phyloP scores from a whole-genome alignment of 1,140 invertebrate genomes.

The Heliothis subflexa region DNA sequence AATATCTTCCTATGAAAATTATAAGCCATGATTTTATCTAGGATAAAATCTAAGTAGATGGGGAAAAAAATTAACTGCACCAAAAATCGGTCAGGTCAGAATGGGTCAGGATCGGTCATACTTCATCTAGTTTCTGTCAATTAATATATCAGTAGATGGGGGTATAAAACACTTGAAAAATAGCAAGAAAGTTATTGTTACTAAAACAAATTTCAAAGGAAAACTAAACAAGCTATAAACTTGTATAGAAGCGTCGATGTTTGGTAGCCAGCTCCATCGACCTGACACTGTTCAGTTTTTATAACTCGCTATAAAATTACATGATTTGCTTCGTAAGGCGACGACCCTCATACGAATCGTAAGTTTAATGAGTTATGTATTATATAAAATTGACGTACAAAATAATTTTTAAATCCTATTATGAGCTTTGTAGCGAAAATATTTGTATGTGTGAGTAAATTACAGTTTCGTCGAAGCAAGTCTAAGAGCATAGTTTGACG shows the following conservation, averaged over 20 bases:
- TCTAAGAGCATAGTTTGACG: slow-evolving; percentile 16
- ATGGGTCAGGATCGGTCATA: too few relatives aligned
- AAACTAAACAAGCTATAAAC: neutral
- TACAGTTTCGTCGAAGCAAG: slow-evolving; percentile 25
- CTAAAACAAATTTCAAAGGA: neutral
- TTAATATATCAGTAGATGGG: too few relatives aligned
- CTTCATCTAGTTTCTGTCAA: too few relatives aligned
- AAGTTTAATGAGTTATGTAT: slow-evolving; percentile 58
- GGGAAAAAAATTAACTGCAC: too few relatives aligned
- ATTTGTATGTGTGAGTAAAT: slow-evolving; percentile 26
- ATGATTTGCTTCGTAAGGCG: slow-evolving; percentile 59
- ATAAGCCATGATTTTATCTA: neutral
- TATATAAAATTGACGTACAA: slow-evolving; percentile 57
- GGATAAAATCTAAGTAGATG: neutral
- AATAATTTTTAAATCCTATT: slow-evolving; percentile 62
- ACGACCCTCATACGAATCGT: slow-evolving; percentile 54
- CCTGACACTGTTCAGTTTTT: slow-evolving; percentile 58
- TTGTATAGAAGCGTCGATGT: slow-evolving; percentile 10
- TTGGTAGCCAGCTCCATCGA: slow-evolving; percentile 44
- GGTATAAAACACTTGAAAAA: too few relatives aligned
- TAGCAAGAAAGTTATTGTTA: neutral
- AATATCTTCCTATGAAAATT: too few relatives aligned
- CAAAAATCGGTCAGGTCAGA: too few relatives aligned
- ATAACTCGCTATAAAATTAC: slow-evolving; percentile 66
- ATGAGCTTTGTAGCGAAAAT: slow-evolving; percentile 36